A percentile compares a stretch with the other conserved stretches of the same genome.
Evolutionary conservation across 2,113 vertebrate species (phyloP).

Genomic region (Pyxicephalus adspersus): DNA sequence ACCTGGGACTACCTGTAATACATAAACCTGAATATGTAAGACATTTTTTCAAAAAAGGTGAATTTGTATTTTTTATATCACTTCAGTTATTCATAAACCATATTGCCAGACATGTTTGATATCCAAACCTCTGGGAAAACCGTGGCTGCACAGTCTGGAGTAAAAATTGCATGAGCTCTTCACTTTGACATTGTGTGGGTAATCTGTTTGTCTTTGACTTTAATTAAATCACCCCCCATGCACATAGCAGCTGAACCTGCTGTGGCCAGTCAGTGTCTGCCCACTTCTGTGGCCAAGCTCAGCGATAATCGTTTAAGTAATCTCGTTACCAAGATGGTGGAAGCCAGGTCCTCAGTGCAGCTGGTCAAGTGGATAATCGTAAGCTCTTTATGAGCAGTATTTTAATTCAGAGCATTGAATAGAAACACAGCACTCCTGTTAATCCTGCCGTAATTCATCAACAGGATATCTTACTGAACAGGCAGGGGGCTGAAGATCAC

Average conservation of each 20-base stretch:
- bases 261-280: conserved; percentile 11
- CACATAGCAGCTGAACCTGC: conserved; percentile 33
- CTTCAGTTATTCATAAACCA: too few relatives aligned
- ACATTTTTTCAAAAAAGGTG: too few relatives aligned
- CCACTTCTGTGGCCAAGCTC: conserved; percentile 30
- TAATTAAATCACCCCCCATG: conserved; percentile 49
- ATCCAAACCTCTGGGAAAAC: not conserved
- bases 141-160: not conserved
- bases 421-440: conserved; percentile 11
- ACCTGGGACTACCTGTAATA: too few relatives aligned
- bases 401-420: conserved; percentile 1
- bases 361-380: conserved; percentile 28
- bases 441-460: not conserved
- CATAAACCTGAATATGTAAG: too few relatives aligned
- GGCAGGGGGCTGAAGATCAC: too few relatives aligned
- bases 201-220: conserved; percentile 37
- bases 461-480: not conserved
- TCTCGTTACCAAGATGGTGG: conserved; percentile 40
- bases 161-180: conserved; percentile 17
- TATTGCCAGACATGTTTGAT: not conserved
- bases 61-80: too few relatives aligned
- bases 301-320: conserved; percentile 45
- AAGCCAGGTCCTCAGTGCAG: conserved; percentile 13
- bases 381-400: conserved; percentile 4
- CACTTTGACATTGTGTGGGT: conserved; percentile 24